Evolutionary conservation across 2,797 vertebrate genomes (phyloP), one percentile per base, ranked within the genome.

Genomic region (Pelobates cultripes): DNA sequence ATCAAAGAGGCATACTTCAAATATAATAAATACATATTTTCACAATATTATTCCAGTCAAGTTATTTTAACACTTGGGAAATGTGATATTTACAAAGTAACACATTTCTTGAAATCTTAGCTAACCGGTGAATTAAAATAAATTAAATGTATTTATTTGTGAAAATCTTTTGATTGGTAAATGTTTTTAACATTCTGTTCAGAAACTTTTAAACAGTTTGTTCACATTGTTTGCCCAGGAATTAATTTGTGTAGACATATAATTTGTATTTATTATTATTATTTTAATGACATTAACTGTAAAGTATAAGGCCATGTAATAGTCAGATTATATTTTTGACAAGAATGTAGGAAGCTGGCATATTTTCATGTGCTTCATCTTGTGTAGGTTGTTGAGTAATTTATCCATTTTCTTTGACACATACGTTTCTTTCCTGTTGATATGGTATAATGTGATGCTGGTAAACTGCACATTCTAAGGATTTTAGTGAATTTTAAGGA

Each of bases 291-390:
- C 43, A 66, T 40, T n/a, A 47, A 47, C n/a, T 28, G 45, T 79
- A 53, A 75, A 75, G 13, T 77, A 84, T 55, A 72, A 79, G 61
- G 45, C 73, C 60, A 80, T 41, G 17, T 72, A 79, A 53, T 79
- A 42, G 7, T 84, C 73, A 76, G 71, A 14, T 64, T 9, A 47
- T 13, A n/a, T 40, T 76, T 53, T 76, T 75, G 77, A 77, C 82
- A 84, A 80, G 14, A 40, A 47, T 72, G 77, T 79, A 76, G 77
- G 73, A 78, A 72, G 73, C 43, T 84, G 77, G 73, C 73, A 84
- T 79, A 72, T 66, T 61, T 66, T 60, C 41, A 17, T 60, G 4
- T 67, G 68, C 40, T 44, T 75, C 45, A 75, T 51, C 53, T 53
- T 66, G 76, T 75, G 82, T 79, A 83, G 72, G 82, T 75, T 57